Evolutionary conservation across 2,113 vertebrate species (phyloP), one percentile per base, ranked within the genome.

Genomic region (Monopterus albus): DNA sequence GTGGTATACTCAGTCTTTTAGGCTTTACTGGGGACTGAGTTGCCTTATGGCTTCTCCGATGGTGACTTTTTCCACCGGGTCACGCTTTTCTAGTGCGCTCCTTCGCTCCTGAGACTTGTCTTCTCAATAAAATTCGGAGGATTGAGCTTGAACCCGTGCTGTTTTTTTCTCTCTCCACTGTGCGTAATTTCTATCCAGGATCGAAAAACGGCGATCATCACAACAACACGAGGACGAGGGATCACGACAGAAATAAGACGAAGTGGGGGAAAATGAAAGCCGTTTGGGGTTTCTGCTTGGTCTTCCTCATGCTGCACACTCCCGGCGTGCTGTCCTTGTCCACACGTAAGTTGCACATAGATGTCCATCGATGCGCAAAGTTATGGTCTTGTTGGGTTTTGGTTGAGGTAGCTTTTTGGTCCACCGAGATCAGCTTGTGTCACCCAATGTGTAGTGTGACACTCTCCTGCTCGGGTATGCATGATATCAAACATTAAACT

Each of bases 301-400:
- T 93, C 62, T 70, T 93, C 75, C 78, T 93, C 78, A 62, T 83
- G 76, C 81, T 93, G 86, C 80, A 72, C 79, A 62, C 76, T 75
- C 90, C 92, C 73, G 91, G 88, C 81, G 89, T 81, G 80, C 73
- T 91, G 80, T 81, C 90, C 81, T 72, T 91, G 74, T 90, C 92
- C 80, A 92, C 92, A 89, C 90, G 93, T 94, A 93, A 94, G 93
- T 94, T 60, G 42, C 65, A 61, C 68, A 15, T 58, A 74, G 81
- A 85, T 68, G 87, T 84, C 74, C 83, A 67, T 50, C 73, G 73
- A 60, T 76, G 85, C 79, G 69, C 64, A 58, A 47, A 72, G 68
- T 36, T 47, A 2, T 2, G 58, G 33, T 70, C 51, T 45, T 10
- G 12, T 4, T 39, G 12, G 26, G 25, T 29, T 42, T 26, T 17